Evolutionary conservation across 1,140 invertebrate genomes (phyloP), one percentile per base, ranked within the genome.

Genomic region (Neodiprion pinetum): DNA sequence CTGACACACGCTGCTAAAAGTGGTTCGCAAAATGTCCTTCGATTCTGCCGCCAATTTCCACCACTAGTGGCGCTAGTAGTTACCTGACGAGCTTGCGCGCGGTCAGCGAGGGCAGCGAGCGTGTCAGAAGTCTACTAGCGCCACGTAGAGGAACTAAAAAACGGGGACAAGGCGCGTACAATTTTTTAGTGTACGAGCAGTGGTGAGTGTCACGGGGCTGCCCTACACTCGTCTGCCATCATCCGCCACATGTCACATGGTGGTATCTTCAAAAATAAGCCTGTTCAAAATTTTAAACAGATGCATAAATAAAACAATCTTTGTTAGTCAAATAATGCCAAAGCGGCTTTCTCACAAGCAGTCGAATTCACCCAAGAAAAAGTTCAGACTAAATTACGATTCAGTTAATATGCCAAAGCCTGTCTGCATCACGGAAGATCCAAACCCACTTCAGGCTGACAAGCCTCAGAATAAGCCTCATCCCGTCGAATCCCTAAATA

Each of bases 281-380:
- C 11, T 61, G 11, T 61, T 61, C 53, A 61, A 61, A 61, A 61
- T 61, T 9, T 9, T 61, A 17, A 61, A 12, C 53, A 61, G 53
- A 77, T 74, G 76, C 47, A 70, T 69, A 14, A 70, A 72, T 72
- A 74, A 70, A 74, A 72, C 71, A 66, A 69, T 71, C 9, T 48
- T 28, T 48, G 48, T n/a, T 72, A 40, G 61, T 73, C 68, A 9
- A 11, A 80, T 75, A 77, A 81, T 84, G 79, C 78, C 77, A 73
- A 85, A 78, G 48, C 71, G 74, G 12, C 76, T 71, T 14, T 72
- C 79, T 2, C 72, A 79, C 53, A 61, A 61, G 11, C 53, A 61
- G 4, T 61, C 53, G 47, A 76, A 17, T 21, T 72, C 72, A 7
- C 66, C 70, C 4, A 61, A 75, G 11, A 81, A 67, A n/a, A 82